These are phyloP conservation scores for Trichonephila clavata DNA, from an alignment of 1,140 invertebrate species.

Conservation along the genomic window DNA sequence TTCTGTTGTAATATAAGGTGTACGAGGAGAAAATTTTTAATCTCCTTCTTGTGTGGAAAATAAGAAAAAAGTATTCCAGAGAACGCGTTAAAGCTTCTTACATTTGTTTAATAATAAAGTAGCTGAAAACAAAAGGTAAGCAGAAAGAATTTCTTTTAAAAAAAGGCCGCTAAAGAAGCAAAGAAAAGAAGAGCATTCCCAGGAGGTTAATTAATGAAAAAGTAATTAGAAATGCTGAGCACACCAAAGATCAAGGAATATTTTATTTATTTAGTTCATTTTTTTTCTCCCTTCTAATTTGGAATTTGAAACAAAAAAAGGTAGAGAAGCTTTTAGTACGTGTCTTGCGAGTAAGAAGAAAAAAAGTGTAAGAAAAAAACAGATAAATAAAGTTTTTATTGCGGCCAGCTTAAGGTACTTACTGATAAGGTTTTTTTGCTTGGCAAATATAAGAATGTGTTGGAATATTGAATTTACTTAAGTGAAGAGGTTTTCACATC, in stretches of 20 bases:
- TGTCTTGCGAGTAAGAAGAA: conserved; percentile 22
- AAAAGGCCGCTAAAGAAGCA: background rate
- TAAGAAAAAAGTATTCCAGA: background rate
- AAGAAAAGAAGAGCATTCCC: conserved; percentile 40
- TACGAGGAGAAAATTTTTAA: conserved; percentile 5
- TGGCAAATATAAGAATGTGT: conserved; percentile 4
- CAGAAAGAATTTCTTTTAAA: background rate
- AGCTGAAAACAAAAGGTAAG: conserved; percentile 53
- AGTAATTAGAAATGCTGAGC: conserved; percentile 63
- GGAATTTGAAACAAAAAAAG: conserved; percentile 13
- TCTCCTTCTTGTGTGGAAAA: background rate
- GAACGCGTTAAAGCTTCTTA: conserved; percentile 3
- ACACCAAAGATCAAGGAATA: conserved; percentile 50
- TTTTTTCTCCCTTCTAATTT: conserved; percentile 43
- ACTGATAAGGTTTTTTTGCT: background rate
- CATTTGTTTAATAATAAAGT: conserved; percentile 60
- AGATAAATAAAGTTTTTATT: conserved; percentile 52
- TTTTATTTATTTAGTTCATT: conserved; percentile 46
- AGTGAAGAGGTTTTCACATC: conserved; percentile 12
- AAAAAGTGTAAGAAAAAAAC: conserved; percentile 10
- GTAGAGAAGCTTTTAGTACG: background rate
- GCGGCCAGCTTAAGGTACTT: conserved; percentile 11
- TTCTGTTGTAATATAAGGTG: background rate
- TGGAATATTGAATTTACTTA: conserved; percentile 33
- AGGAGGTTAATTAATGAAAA: conserved; percentile 68